Conservation (phyloP, 2,113 vertebrate species). For the Hemibagrus wyckioides region DNA sequence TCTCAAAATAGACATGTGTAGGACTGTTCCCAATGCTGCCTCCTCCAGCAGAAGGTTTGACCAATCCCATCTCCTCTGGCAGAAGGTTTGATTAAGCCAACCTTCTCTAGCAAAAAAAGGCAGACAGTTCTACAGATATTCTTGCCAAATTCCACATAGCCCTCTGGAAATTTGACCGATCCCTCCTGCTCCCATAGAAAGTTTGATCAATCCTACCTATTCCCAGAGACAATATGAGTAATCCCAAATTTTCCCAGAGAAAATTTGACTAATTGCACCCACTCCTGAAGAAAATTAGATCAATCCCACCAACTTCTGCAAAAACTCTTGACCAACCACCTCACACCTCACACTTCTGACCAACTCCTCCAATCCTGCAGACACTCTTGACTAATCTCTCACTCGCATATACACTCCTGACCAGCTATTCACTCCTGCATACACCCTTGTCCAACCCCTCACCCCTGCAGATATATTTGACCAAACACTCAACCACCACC, state of each 20-base stretch:
- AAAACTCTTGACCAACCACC: background rate
- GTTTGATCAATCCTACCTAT: too few relatives aligned
- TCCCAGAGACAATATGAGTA: too few relatives aligned
- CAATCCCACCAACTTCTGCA: background rate
- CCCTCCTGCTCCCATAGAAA: too few relatives aligned
- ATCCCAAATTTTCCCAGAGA: too few relatives aligned
- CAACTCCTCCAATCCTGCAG: background rate
- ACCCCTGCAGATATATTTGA: too few relatives aligned
- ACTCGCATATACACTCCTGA: background rate
- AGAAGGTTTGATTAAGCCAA: background rate
- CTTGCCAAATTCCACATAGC: background rate
- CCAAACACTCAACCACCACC: too few relatives aligned
- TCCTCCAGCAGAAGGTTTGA: background rate
- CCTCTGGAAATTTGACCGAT: background rate
- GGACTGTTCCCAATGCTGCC: background rate
- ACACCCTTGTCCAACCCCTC: too few relatives aligned
- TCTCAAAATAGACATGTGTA: background rate
- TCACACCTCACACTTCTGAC: background rate
- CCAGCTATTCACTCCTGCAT: too few relatives aligned
- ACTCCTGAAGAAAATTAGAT: background rate
- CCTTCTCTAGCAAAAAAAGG: too few relatives aligned
- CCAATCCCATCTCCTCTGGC: background rate
- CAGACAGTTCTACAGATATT: background rate
- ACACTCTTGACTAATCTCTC: background rate
- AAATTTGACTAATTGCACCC: background rate